A percentile compares a stretch with the other conserved stretches of the same genome.
These are phyloP conservation scores for Drosophila robusta DNA, from an alignment of 2,888 invertebrate genomes.

Conservation along the genomic window DNA sequence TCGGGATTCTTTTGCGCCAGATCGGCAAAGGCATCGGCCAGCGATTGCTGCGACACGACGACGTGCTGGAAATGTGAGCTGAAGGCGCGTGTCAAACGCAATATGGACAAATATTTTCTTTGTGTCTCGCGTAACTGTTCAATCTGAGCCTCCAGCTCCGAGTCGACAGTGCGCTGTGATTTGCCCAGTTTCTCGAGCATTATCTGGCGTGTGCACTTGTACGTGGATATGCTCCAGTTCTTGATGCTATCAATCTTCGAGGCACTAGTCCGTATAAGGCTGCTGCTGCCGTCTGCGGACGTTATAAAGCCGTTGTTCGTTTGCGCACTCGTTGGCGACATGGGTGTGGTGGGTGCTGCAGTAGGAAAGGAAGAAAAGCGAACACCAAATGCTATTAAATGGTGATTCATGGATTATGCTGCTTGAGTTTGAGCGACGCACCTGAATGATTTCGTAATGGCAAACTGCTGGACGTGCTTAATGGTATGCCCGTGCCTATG, in stretches of 20 bases:
- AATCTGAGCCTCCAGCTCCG: slow-evolving; percentile 97
- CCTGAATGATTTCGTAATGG: slow-evolving; percentile 90
- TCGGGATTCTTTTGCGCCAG: slow-evolving; percentile 98
- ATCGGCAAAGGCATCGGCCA: slow-evolving; percentile 97
- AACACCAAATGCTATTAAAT: not conserved
- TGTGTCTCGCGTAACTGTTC: slow-evolving; percentile 97
- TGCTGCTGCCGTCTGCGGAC: slow-evolving; percentile 73
- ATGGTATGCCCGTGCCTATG: slow-evolving; percentile 85
- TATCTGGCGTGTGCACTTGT: slow-evolving; percentile 98
- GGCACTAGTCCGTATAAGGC: slow-evolving; percentile 84
- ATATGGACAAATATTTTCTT: slow-evolving; percentile 94
- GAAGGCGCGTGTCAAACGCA: slow-evolving; percentile 93
- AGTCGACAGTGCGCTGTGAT: slow-evolving; percentile 94
- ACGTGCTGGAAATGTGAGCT: slow-evolving; percentile 95
- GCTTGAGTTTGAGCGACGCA: slow-evolving; percentile 66
- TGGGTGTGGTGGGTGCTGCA: slow-evolving; percentile 86
- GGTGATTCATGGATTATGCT: not conserved
- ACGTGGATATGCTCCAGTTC: slow-evolving; percentile 99
- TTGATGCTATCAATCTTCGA: slow-evolving; percentile 96
- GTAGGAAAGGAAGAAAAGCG: slow-evolving; percentile 1
- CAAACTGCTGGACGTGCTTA: slow-evolving; percentile 88
- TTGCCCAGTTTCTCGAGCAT: slow-evolving; percentile 98
- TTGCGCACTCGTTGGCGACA: slow-evolving; percentile 84
- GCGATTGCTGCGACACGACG: slow-evolving; percentile 93
- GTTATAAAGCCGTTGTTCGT: slow-evolving; percentile 64